A percentile compares a stretch with the other conserved stretches of the same genome.
Evolutionary conservation across 2,113 vertebrate genomes (phyloP).

Genomic region (Rynchops niger): DNA sequence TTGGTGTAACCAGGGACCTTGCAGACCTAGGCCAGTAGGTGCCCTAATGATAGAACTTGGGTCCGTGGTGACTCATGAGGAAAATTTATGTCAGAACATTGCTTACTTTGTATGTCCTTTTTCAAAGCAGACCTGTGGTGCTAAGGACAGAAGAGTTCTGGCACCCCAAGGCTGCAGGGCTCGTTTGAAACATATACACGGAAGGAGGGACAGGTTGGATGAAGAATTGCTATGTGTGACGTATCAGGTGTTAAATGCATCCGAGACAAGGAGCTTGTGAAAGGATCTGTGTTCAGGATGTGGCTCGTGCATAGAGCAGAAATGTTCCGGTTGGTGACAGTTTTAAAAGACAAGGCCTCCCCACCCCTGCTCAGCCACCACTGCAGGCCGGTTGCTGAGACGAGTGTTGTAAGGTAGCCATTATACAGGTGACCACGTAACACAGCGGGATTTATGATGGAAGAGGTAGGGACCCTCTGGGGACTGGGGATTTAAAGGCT

Average conservation of each 20-base stretch:
- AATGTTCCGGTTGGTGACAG: background rate
- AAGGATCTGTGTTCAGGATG: background rate
- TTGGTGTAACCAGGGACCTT: background rate
- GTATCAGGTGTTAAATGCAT: background rate
- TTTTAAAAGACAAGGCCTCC: background rate
- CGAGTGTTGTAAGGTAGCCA: background rate
- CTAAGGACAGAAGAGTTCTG: background rate
- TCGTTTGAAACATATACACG: background rate
- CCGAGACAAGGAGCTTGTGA: background rate
- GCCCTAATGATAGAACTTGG: background rate
- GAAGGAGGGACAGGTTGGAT: background rate
- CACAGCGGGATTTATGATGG: fast-evolving
- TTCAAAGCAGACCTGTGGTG: background rate
- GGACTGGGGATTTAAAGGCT: background rate
- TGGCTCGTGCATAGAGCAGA: background rate
- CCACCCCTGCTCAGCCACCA: background rate
- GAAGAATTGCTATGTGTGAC: background rate
- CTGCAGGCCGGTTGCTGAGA: background rate
- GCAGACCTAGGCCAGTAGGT: background rate
- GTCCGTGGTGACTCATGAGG: background rate
- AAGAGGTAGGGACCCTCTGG: background rate
- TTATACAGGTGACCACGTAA: background rate
- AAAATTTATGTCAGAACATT: fast-evolving
- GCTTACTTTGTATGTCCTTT: background rate
- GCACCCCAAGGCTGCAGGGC: background rate